phyloP scores from a whole-genome alignment of 2,888 invertebrate species.

The Erebia ligea region DNA sequence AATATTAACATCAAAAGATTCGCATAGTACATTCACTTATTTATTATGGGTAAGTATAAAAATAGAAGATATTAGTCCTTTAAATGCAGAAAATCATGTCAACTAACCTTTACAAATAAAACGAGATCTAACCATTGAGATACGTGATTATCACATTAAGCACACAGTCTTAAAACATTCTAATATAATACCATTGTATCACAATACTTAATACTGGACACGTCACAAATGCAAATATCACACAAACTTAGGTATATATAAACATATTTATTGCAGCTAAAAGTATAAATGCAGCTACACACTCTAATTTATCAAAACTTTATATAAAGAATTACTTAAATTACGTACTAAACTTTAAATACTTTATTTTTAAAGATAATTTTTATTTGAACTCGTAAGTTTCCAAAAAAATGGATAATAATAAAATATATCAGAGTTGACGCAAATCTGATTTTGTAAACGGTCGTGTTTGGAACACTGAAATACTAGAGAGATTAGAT shows the following conservation, averaged over 20 bases:
- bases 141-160: constrained; percentile 50
- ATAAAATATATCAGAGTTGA: no score
- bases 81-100: constrained; percentile 39
- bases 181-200: constrained; percentile 47
- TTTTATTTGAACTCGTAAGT: no score
- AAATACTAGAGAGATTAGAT: no score
- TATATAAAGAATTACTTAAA: background rate
- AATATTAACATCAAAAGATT: constrained; percentile 29
- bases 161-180: constrained; percentile 53
- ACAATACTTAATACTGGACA: constrained; percentile 65
- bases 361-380: no score
- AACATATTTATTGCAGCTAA: constrained; percentile 13
- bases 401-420: no score
- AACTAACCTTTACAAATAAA: constrained; percentile 44
- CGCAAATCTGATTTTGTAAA: no score
- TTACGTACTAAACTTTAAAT: background rate
- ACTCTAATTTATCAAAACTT: background rate
- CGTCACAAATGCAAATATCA: constrained; percentile 60
- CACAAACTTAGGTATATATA: constrained; percentile 44
- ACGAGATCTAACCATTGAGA: constrained; percentile 56
- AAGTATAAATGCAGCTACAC: constrained; percentile 11
- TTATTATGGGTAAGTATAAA: constrained; percentile 39
- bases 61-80: constrained; percentile 40
- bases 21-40: constrained; percentile 22
- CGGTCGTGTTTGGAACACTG: no score